Evolutionary conservation across 2,888 invertebrate species (phyloP), one percentile per base, ranked within the genome.

Genomic region (Erynnis tages): DNA sequence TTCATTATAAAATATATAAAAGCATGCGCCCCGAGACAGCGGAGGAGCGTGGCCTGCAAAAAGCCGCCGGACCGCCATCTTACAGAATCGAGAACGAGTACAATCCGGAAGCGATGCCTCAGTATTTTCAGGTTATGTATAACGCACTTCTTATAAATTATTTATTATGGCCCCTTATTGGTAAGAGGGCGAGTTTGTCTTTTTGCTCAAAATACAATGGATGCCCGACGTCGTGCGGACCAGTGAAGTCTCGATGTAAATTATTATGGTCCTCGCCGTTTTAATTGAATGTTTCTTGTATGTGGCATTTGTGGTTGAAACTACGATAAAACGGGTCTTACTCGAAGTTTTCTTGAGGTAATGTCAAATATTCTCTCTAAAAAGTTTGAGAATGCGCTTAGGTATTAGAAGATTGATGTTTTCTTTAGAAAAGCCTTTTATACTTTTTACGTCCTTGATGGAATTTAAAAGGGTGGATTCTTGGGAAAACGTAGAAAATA

Each of bases 61-160:
- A 67, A 67, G 60, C 54, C 35, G 74, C 56, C 57, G 52, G 59
- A 56, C 55, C 64, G 59, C 50, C 67, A 63, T 53, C 62, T 58
- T 75, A 71, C 63, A 73, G 71, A 67, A 63, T 69, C 48, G 71
- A 75, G 54, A 66, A 66, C 57, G 76, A 75, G 46, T 69, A 69
- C 62, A 71, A 79, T 69, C 79, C 78, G 72, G 86, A 85, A 72
- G 71, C 73, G 30, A 67, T 70, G 56, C 71, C 76, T 44, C 80
- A 81, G 63, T 80, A 79, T 72, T 85, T 86, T 79, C 86, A 85
- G 82, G 85, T 86, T 69, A 64, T 57, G 66, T 63, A 61, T 61
- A 65, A 58, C 53, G 54, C 56, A 59, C 49, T 61, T 68, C 64
- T 68, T 60, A 69, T 71, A 67, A 64, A 71, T 71, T 60, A 70